Base-by-base conservation (phyloP, 2,113 vertebrate species). In the Megatriorchis doriae region DNA sequence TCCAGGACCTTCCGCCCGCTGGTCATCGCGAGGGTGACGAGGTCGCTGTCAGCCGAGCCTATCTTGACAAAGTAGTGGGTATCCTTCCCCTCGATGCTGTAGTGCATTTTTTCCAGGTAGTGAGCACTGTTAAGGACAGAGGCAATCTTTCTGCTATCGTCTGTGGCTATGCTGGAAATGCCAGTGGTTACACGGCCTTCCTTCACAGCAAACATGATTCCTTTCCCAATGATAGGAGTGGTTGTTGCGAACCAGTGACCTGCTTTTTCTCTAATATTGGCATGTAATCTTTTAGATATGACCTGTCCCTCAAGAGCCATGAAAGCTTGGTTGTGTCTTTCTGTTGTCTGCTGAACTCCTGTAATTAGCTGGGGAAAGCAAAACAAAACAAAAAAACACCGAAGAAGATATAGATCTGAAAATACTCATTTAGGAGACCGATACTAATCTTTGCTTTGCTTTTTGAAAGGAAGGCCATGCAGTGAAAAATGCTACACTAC, bases 61-160 rank as follows among this genome's bases (percentile, higher is more conserved):
- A 99, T 98, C 98, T 99, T 99, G 75, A 99, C 99, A 3, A 99
- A 99, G 96, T 99, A 99, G 97, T 99, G 99, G 26, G 99, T 99
- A 86, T 99, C 99, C 75, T 96, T 99, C 48, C 99, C 99, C 48
- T 99, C 99, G 71, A 99, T 99, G 92, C 99, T 99, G 97, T 99
- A 99, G 96, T 99, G 99, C 94, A 99, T 99, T 40, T 99, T 99
- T 62, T 99, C 99, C 47, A 99, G 98, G 97, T 99, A 99, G 97
- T 99, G 98, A 42, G 99, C 99, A 0, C 98, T 98, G 93, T 99
- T 99, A 25, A 99, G 99, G 88, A 99, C 99, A 0, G 99, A 97
- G 4, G 99, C 99, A 78, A 99, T 98, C 86, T 99, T 99, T 48
- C 99, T 98, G 97, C 99, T 99, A 95, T 99, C 99, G 36, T 99